phyloP scores from a whole-genome alignment of 2,113 vertebrate species.

The Accipiter cooperii region DNA sequence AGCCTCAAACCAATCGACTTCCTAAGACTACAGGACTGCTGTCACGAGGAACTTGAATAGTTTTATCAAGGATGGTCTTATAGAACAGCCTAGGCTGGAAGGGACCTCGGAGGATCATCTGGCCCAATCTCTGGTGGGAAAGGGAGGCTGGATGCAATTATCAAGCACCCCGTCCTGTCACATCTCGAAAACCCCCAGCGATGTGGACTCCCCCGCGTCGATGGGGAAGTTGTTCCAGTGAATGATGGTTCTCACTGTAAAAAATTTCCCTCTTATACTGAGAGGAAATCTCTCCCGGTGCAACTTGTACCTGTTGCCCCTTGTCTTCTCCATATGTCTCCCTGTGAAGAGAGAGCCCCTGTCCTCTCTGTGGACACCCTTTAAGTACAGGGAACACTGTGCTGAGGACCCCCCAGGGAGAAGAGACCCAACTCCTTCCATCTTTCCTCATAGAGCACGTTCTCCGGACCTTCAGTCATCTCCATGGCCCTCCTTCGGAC shows the following conservation, averaged over 20 bases:
- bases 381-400: neutral
- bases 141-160: neutral
- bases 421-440: neutral
- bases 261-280: neutral
- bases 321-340: neutral
- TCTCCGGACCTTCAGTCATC: neutral
- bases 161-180: neutral
- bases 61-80: neutral
- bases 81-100: neutral
- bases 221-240: neutral
- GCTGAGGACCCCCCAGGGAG: neutral
- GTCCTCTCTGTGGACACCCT: neutral
- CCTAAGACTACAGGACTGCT: neutral
- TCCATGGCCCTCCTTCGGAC: neutral
- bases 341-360: too few species aligned
- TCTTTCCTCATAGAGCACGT: rapidly evolving
- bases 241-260: neutral
- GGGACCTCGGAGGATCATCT: neutral
- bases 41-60: neutral
- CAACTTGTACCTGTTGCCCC: neutral
- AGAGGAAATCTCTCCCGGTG: neutral
- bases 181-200: rapidly evolving
- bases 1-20: neutral
- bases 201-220: neutral
- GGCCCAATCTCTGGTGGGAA: neutral